Percentiles rank a stretch among this genome's conserved stretches.
These are phyloP conservation scores for Pygocentrus nattereri DNA, from an alignment of 2,797 vertebrate genomes.

Conservation along the genomic window DNA sequence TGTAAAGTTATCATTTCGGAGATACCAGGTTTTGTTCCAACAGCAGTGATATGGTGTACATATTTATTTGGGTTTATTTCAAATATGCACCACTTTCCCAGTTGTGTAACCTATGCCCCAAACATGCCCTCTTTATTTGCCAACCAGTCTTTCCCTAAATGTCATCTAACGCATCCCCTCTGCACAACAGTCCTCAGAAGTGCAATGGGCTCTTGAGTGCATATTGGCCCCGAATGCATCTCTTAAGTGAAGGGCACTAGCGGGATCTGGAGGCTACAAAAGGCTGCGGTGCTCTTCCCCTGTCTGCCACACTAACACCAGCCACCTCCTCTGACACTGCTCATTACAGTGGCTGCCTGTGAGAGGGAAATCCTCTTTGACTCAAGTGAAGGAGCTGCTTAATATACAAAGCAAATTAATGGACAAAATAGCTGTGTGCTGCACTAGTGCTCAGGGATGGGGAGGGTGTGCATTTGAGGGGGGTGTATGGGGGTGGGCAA, in stretches of 20 bases:
- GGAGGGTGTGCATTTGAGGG: slow-evolving; percentile 46
- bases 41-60: not conserved
- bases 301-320: slow-evolving; percentile 52
- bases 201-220: slow-evolving; percentile 48
- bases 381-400: slow-evolving; percentile 80
- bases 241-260: slow-evolving; percentile 51
- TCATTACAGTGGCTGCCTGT: slow-evolving; percentile 75
- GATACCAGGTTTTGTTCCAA: too few species aligned
- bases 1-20: too few species aligned
- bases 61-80: too few species aligned
- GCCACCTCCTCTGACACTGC: slow-evolving; percentile 60
- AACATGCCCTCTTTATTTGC: not conserved
- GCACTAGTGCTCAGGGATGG: slow-evolving; percentile 67
- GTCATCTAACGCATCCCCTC: slow-evolving; percentile 3
- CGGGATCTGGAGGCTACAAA: slow-evolving; percentile 39
- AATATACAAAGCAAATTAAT: slow-evolving; percentile 82
- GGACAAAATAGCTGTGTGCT: slow-evolving; percentile 73
- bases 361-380: slow-evolving; percentile 75
- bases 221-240: slow-evolving; percentile 49
- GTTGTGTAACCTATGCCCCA: not conserved
- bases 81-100: not conserved
- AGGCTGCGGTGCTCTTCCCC: slow-evolving; percentile 37
- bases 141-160: not conserved
- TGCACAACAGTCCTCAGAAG: slow-evolving; percentile 22
- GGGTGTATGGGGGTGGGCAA: slow-evolving; percentile 61